Evolutionary conservation across 2,888 invertebrate species (phyloP), one percentile per base, ranked within the genome.

Genomic region (Stenichneumon culpator): DNA sequence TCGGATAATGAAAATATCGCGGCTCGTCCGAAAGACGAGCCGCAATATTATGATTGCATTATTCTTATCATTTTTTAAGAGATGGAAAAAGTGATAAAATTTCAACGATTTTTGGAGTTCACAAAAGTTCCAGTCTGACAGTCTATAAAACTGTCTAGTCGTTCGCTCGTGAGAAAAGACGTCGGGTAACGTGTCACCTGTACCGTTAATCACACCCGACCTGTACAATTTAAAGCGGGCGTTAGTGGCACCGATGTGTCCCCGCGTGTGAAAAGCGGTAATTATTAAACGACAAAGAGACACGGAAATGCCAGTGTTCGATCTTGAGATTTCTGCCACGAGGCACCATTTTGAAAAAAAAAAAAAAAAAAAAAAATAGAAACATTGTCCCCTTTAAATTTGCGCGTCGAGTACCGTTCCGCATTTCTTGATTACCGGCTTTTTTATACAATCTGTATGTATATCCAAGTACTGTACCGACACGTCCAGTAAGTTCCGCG

Each of bases 201-300:
- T 54, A 9, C 22, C 54, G 54, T 54, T 54, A 54, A 54, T 54
- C 54, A 54, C 54, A 54, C 54, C 19, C 54, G 54, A 54, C 22
- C 22, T 22, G 22, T 22, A 44, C 16, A 16, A 44, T 44, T 44
- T 44, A 44, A 44, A 54, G 52, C 63, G 28, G 50, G 73, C 67
- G 63, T 44, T 5, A 44, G 44, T 44, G 44, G 54, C 54, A 54
- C 22, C 54, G 22, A 54, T 22, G 22, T 54, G 54, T 22, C 19
- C 22, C 54, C 54, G 54, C 19, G 54, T 54, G 54, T 54, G 22
- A 54, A 54, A 54, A n/a, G 22, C 54, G 11, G 54, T 54, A 54
- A 22, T 54, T 22, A 54, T 54, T 54, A 19, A 54, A 7, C 22
- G 22, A 54, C 54, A 22, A 54, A 54, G 22, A 22, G 22, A 54